phyloP scores from a whole-genome alignment of 2,888 invertebrate genomes.

The Ellobium chinense region DNA sequence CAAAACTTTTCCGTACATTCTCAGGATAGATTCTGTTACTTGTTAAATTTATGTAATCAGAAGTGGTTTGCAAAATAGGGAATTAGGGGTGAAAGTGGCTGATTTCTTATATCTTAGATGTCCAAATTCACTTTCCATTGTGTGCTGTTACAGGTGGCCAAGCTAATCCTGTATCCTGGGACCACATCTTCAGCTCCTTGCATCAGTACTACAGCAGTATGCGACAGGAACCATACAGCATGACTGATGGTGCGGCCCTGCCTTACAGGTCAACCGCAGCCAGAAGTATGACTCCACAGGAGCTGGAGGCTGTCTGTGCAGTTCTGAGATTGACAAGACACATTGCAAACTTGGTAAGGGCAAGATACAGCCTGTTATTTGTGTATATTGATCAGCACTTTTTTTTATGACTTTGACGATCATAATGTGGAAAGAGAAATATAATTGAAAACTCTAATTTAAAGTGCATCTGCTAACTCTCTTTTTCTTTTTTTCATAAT shows the following conservation, averaged over 20 bases:
- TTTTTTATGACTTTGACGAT: neutral
- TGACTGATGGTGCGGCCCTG: constrained; percentile 81
- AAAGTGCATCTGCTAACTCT: too few species aligned
- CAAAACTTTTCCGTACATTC: too few species aligned
- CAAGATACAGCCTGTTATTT: neutral
- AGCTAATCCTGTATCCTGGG: constrained; percentile 85
- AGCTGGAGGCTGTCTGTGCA: constrained; percentile 91
- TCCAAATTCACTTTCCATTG: too few species aligned
- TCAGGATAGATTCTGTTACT: too few species aligned
- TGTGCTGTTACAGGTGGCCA: constrained; percentile 80
- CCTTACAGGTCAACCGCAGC: constrained; percentile 67
- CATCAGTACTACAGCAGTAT: constrained; percentile 81
- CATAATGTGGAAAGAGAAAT: neutral
- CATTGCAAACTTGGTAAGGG: constrained; percentile 83
- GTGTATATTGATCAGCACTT: neutral
- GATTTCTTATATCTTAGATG: too few species aligned
- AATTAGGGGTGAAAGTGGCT: too few species aligned
- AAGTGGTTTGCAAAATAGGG: too few species aligned
- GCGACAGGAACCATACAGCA: constrained; percentile 81
- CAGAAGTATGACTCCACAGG: constrained; percentile 85
- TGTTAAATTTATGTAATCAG: too few species aligned
- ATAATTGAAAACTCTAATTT: too few species aligned
- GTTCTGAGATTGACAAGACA: constrained; percentile 88
- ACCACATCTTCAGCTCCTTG: constrained; percentile 91
- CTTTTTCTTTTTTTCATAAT: too few species aligned